A percentile compares a stretch with the other conserved stretches of the same genome.
These are phyloP conservation scores for Acipenser ruthenus DNA, from an alignment of 2,797 vertebrate species.

Conservation along the genomic window DNA sequence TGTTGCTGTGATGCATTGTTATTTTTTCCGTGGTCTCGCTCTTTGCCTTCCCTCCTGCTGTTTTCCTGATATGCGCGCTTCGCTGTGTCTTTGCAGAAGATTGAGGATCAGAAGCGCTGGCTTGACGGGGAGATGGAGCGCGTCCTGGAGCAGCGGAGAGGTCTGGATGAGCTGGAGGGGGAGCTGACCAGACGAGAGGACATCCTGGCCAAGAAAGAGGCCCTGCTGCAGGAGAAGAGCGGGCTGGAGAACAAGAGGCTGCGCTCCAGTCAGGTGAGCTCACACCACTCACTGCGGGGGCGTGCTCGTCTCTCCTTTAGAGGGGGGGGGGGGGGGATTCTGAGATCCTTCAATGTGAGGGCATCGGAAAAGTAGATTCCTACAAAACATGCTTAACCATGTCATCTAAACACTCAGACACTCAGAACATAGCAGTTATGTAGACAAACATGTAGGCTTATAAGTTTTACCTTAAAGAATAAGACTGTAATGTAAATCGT, in stretches of 20 bases:
- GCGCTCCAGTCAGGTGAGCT: conserved; percentile 84
- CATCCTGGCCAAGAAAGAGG: conserved; percentile 92
- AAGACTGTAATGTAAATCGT: too few species aligned
- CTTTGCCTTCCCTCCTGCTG: too few species aligned
- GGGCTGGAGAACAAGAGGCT: conserved; percentile 90
- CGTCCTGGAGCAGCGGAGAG: conserved; percentile 81
- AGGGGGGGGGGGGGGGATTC: background rate
- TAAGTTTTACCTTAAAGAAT: too few species aligned
- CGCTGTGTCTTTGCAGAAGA: conserved; percentile 66
- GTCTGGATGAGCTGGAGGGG: conserved; percentile 82
- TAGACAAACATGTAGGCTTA: too few species aligned
- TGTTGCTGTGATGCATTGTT: too few species aligned
- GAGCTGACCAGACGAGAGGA: conserved; percentile 85
- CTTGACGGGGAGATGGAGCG: conserved; percentile 95
- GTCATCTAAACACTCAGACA: too few species aligned
- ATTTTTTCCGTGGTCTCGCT: too few species aligned
- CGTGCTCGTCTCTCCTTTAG: too few species aligned
- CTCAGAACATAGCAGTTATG: too few species aligned
- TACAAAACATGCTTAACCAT: background rate
- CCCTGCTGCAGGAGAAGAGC: conserved; percentile 83
- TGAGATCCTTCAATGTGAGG: too few species aligned
- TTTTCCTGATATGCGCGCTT: background rate
- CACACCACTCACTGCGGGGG: background rate
- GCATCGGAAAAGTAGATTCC: background rate
- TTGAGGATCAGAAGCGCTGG: conserved; percentile 97